Conservation (phyloP, 2,888 invertebrate species). For the Dicyrtoma fusca region DNA sequence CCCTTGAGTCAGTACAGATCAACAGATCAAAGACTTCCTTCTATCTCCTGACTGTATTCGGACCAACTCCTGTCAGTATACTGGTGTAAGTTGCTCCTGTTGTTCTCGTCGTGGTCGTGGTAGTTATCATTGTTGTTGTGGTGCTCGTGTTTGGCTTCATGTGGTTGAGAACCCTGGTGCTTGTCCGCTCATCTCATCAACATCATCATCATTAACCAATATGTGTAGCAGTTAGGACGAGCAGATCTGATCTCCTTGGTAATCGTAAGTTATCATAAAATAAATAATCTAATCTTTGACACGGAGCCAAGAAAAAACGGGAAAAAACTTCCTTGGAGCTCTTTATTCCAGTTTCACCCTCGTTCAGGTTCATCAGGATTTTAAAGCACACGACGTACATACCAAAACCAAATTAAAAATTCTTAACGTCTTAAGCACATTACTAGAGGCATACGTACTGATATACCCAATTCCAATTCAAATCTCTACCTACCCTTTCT, state of each 20-base stretch:
- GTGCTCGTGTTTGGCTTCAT: background rate
- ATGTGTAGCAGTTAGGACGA: background rate
- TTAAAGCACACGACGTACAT: background rate
- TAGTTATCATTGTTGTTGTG: background rate
- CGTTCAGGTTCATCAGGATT: constrained; percentile 3
- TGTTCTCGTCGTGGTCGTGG: background rate
- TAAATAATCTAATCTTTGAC: constrained; percentile 13
- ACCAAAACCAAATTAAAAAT: background rate
- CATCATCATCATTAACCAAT: background rate
- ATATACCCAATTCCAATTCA: too few species aligned
- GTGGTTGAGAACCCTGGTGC: background rate
- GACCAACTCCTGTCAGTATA: too few species aligned
- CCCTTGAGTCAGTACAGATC: too few species aligned
- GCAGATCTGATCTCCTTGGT: background rate
- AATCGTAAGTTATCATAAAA: background rate
- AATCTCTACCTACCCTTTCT: too few species aligned
- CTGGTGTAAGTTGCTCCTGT: background rate
- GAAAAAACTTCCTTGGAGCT: constrained; percentile 8
- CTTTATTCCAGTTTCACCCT: constrained; percentile 23
- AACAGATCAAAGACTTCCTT: background rate
- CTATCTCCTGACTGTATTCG: background rate
- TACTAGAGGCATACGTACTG: too few species aligned
- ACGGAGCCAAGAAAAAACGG: constrained; percentile 24
- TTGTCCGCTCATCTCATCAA: constrained; percentile 1
- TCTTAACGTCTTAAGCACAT: too few species aligned